Evolutionary conservation across 2,797 vertebrate genomes (phyloP).

Genomic region (Vireo griseus): DNA sequence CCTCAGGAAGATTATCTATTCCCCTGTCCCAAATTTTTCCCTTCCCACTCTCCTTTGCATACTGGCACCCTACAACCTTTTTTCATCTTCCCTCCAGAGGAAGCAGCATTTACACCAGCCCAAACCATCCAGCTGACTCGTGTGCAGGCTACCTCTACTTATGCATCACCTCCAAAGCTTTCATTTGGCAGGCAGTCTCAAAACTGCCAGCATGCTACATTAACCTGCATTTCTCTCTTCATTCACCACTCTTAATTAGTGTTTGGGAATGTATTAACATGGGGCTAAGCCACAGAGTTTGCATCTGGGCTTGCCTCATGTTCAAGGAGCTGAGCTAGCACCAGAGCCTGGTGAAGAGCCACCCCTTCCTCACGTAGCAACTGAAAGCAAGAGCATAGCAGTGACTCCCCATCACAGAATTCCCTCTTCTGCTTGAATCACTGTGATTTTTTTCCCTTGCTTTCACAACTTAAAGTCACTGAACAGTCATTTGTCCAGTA

Average conservation of each 20-base stretch:
- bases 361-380: background rate
- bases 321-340: background rate
- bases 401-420: background rate
- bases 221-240: constrained; percentile 20
- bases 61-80: background rate
- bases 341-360: background rate
- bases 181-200: constrained; percentile 7
- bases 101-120: background rate
- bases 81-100: background rate
- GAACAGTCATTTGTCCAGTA: background rate
- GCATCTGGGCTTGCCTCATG: background rate
- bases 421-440: background rate
- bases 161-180: background rate
- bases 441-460: background rate
- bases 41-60: background rate
- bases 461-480: background rate
- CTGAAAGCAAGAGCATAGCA: background rate
- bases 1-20: background rate
- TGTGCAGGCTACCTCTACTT: background rate
- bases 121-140: background rate
- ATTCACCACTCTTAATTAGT: constrained; percentile 15
- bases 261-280: background rate
- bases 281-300: constrained; percentile 10
- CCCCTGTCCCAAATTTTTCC: background rate
- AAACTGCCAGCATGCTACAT: background rate